Conservation (phyloP, 2,888 invertebrate genomes). For the Mythimna pallens region DNA sequence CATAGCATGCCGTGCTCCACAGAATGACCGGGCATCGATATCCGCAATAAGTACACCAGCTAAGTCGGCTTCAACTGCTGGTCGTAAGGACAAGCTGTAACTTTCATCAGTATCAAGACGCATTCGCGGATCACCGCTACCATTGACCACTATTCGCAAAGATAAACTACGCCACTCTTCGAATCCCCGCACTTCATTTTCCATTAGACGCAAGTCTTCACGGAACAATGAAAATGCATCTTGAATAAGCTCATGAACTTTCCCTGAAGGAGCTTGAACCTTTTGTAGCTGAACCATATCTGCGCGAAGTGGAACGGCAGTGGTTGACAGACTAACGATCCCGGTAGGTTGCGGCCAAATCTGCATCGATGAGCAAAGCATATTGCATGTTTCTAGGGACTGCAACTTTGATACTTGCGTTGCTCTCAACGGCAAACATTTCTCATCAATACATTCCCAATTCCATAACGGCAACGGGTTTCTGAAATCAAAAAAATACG, state of each 20-base stretch:
- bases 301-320: conserved; percentile 91
- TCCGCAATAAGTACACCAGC: conserved; percentile 87
- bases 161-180: conserved; percentile 83
- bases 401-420: conserved; percentile 80
- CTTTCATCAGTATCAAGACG: conserved; percentile 93
- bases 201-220: conserved; percentile 83
- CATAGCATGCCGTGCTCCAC: conserved; percentile 94
- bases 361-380: conserved; percentile 93
- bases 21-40: conserved; percentile 92
- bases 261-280: conserved; percentile 74
- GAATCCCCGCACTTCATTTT: conserved; percentile 76
- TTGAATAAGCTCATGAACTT: conserved; percentile 77
- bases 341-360: conserved; percentile 95
- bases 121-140: conserved; percentile 88
- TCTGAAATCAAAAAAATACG: conserved; percentile 67
- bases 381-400: conserved; percentile 92
- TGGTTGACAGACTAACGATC: conserved; percentile 91
- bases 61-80: conserved; percentile 81
- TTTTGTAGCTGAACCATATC: conserved; percentile 87
- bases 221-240: conserved; percentile 87
- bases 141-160: conserved; percentile 86
- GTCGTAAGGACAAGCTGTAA: conserved; percentile 91
- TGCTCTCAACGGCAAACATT: conserved; percentile 91
- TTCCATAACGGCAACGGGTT: conserved; percentile 91
- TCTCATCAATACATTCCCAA: conserved; percentile 93